Conservation (phyloP, 2,888 invertebrate species). For the Perdita meconis region DNA sequence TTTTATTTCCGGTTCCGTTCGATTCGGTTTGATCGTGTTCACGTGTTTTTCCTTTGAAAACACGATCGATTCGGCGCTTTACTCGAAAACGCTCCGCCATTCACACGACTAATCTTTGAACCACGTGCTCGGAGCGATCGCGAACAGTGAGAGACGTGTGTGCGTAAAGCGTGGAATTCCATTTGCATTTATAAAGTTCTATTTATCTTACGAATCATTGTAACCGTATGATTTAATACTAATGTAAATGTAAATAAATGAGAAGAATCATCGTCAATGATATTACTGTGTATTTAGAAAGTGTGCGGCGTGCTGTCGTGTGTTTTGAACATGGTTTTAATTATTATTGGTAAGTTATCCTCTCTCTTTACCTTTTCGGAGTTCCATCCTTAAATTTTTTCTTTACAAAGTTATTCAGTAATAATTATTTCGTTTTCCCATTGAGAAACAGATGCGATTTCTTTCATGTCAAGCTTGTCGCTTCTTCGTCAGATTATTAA, state of each 20-base stretch:
- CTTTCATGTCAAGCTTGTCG: too few relatives aligned
- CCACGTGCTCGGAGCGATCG: constrained; percentile 6
- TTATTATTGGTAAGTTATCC: background rate
- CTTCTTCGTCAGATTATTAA: too few relatives aligned
- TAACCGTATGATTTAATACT: constrained; percentile 60
- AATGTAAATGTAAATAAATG: constrained; percentile 63
- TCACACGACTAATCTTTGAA: background rate
- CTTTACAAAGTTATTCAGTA: background rate
- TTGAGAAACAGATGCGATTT: too few relatives aligned
- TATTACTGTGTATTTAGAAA: background rate
- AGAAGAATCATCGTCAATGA: constrained; percentile 36
- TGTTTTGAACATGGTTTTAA: background rate
- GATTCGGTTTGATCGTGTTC: too few relatives aligned
- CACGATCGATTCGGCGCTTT: constrained; percentile 6
- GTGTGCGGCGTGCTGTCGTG: background rate
- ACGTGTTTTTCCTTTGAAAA: background rate
- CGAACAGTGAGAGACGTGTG: constrained; percentile 9
- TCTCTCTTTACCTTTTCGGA: too few relatives aligned
- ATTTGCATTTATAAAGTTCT: constrained; percentile 60
- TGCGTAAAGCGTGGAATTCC: constrained; percentile 51
- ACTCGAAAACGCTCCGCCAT: too few relatives aligned
- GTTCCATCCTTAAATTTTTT: too few relatives aligned
- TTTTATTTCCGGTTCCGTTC: constrained; percentile 5
- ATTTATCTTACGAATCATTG: constrained; percentile 54
- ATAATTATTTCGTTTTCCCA: background rate